A percentile compares a stretch with the other conserved stretches of the same genome.
These are phyloP conservation scores for Enteromius afrohamiltoni DNA, from an alignment of 2,797 vertebrate genomes.

Conservation along the genomic window DNA sequence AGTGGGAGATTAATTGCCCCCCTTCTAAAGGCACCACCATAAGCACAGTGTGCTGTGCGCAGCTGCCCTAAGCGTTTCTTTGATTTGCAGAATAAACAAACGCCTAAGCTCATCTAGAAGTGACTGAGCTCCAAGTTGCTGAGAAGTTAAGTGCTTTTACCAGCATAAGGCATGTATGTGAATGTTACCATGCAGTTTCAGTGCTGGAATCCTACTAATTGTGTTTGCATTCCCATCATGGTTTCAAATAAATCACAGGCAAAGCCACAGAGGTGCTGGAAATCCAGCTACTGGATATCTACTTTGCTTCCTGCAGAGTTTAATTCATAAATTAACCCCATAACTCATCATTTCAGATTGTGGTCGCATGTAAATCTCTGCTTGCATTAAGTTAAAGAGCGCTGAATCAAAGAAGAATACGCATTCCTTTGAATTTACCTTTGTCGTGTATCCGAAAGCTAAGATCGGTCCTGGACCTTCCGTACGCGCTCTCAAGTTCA, in stretches of 20 bases:
- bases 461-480: constrained; percentile 86
- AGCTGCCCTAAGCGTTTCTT: constrained; percentile 50
- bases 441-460: constrained; percentile 88
- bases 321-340: neutral
- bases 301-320: constrained; percentile 21
- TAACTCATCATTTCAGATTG: neutral
- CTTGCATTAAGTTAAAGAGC: neutral
- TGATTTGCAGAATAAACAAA: constrained; percentile 49
- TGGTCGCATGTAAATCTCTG: neutral
- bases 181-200: neutral
- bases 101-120: constrained; percentile 34
- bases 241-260: neutral
- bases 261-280: neutral
- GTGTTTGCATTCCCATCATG: neutral
- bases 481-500: constrained; percentile 86
- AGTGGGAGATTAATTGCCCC: constrained; percentile 47
- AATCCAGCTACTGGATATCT: neutral
- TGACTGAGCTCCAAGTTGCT: constrained; percentile 46
- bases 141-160: constrained; percentile 50
- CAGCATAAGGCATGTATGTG: neutral
- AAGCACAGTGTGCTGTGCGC: constrained; percentile 31
- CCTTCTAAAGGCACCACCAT: constrained; percentile 37
- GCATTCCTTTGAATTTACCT: constrained; percentile 73
- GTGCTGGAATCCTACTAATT: neutral
- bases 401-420: neutral